These are phyloP conservation scores for Heliconius nattereri DNA, from an alignment of 1,140 invertebrate genomes.

Conservation along the genomic window DNA sequence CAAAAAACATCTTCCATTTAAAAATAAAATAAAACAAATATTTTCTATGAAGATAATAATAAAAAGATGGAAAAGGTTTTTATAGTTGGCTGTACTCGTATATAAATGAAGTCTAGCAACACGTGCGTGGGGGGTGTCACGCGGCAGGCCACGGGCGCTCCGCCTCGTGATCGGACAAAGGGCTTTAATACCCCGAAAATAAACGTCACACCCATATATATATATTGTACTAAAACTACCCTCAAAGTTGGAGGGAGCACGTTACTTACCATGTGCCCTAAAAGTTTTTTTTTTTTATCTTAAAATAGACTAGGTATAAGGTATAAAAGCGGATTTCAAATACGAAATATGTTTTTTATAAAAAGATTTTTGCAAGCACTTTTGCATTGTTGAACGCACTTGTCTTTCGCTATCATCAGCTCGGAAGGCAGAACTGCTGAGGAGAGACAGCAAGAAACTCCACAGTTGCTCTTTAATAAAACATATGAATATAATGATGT, in stretches of 20 bases:
- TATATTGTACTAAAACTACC: slow-evolving; percentile 2
- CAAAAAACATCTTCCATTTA: not conserved
- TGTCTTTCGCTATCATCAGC: too few relatives aligned
- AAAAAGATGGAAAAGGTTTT: not conserved
- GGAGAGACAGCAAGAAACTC: too few relatives aligned
- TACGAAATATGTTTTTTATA: too few relatives aligned
- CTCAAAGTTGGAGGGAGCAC: not conserved
- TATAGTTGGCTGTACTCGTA: slow-evolving; percentile 9
- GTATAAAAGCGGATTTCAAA: too few relatives aligned
- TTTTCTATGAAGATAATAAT: slow-evolving; percentile 5
- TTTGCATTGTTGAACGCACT: too few relatives aligned
- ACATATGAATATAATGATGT: too few relatives aligned
- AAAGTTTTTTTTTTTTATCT: not conserved
- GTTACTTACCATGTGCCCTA: not conserved
- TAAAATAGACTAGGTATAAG: too few relatives aligned
- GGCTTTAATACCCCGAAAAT: slow-evolving; percentile 6
- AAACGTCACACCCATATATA: slow-evolving; percentile 18
- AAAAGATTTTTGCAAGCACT: too few relatives aligned
- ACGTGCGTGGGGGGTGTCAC: slow-evolving; percentile 33
- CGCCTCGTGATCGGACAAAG: slow-evolving; percentile 29
- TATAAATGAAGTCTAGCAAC: slow-evolving; percentile 22
- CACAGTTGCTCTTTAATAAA: too few relatives aligned
- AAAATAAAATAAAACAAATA: not conserved
- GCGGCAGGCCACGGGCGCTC: slow-evolving; percentile 37
- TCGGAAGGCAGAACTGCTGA: too few relatives aligned